Evolutionary conservation across 2,888 invertebrate genomes (phyloP).

Genomic region (Lasioglossum figueresi): DNA sequence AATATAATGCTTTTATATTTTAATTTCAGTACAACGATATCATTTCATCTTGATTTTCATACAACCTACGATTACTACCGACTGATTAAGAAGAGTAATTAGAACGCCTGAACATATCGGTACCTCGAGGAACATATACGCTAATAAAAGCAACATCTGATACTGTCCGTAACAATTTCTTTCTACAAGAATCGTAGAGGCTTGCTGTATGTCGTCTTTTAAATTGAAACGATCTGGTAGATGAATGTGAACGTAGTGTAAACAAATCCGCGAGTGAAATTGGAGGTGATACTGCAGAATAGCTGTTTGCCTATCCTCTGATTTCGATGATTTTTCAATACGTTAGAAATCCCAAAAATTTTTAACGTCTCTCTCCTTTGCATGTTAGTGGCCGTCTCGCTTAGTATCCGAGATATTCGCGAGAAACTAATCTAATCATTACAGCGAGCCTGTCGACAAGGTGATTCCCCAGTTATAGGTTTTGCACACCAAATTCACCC

Average conservation of each 20-base stretch:
- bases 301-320: background rate
- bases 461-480: background rate
- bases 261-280: slow-evolving; percentile 13
- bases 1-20: slow-evolving; percentile 3
- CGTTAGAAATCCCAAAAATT: background rate
- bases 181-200: slow-evolving; percentile 47
- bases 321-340: background rate
- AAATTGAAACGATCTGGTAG: slow-evolving; percentile 52
- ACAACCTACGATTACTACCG: slow-evolving; percentile 12
- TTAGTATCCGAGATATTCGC: background rate
- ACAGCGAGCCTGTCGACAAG: background rate
- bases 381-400: background rate
- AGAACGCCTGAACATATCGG: slow-evolving; percentile 11
- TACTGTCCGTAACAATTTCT: slow-evolving; percentile 24
- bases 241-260: slow-evolving; percentile 57
- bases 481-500: no score
- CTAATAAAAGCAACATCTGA: slow-evolving; percentile 15
- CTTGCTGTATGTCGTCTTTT: slow-evolving; percentile 58
- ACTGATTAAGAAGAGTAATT: slow-evolving; percentile 4
- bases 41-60: slow-evolving; percentile 10
- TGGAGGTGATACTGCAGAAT: background rate
- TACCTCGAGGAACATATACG: background rate
- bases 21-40: background rate
- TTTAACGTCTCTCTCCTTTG: background rate
- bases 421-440: background rate